Evolutionary conservation across 2,797 vertebrate species (phyloP).

Genomic region (Micrastur ruficollis): DNA sequence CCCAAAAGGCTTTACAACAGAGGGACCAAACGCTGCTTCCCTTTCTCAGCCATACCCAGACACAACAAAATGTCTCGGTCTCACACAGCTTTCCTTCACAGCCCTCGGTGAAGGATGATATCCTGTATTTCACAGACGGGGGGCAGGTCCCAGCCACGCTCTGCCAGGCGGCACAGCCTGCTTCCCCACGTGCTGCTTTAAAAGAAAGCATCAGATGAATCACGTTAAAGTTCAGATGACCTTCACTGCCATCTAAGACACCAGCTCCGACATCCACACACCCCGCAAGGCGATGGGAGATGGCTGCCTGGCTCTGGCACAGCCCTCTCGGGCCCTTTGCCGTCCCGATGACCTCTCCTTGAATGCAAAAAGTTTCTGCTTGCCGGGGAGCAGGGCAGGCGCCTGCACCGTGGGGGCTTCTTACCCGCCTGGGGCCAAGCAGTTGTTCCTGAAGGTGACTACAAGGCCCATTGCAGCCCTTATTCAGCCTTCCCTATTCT

Average conservation of each 20-base stretch:
- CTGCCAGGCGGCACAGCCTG: not conserved
- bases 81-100: not conserved
- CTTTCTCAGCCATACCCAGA: not conserved
- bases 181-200: not conserved
- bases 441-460: not conserved
- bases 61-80: not conserved
- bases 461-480: not conserved
- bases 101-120: not conserved
- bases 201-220: not conserved
- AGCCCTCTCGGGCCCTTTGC: not conserved
- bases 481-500: not conserved
- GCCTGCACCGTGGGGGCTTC: accelerated
- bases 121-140: not conserved
- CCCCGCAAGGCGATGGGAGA: not conserved
- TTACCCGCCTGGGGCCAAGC: not conserved
- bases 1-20: not conserved
- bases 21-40: not conserved
- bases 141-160: not conserved
- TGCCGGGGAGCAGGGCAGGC: not conserved
- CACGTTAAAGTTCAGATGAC: not conserved
- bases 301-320: not conserved
- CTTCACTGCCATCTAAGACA: not conserved
- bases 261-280: not conserved
- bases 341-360: not conserved
- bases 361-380: not conserved